Evolutionary conservation across 1,140 invertebrate genomes (phyloP), one percentile per base, ranked within the genome.

Genomic region (Steinernema feltiae): DNA sequence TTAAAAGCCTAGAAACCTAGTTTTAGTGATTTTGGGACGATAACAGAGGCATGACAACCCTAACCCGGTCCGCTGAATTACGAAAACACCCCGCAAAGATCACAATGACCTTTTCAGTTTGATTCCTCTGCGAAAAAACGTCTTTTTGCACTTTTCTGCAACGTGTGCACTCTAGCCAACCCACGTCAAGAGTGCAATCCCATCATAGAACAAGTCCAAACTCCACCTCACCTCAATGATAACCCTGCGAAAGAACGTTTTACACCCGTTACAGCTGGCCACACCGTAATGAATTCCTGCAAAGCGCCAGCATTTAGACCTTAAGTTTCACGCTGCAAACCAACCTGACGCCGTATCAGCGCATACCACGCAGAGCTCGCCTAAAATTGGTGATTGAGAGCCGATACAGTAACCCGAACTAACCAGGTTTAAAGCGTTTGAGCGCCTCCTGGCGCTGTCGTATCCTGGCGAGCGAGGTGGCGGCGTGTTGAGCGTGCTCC

Each of bases 271-370:
- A 76, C 83, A 81, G 75, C 53, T 63, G 2, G 53, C 53, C 24
- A 63, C 53, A 15, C 53, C 53, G 53, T 63, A 63, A 21, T 63
- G 53, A 21, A 63, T 63, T 63, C 53, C 53, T 63, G 24, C 12
- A 63, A 63, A 27, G 7, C 35, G 35, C 35, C 7, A 41, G 24
- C 12, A n/a, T 3, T 15, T 63, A 15, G 24, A 27, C 7, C 53
- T 21, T 63, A 21, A 27, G 41, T n/a, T n/a, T 21, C 24, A 27
- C 7, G 7, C 15, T 27, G 15, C 53, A 15, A 63, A 63, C 53
- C 53, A n/a, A 63, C 83, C 83, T n/a, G 79, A 81, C 12, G 83
- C 83, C 15, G 72, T 70, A 77, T 85, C 83, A 24, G 79, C 83
- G 69, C 83, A 85, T 24, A 85, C 83, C 1, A 71, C 74, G 74